Evolutionary conservation across 1,140 invertebrate genomes (phyloP), one percentile per base, ranked within the genome.

Genomic region (Druon quercuslanigerum): DNA sequence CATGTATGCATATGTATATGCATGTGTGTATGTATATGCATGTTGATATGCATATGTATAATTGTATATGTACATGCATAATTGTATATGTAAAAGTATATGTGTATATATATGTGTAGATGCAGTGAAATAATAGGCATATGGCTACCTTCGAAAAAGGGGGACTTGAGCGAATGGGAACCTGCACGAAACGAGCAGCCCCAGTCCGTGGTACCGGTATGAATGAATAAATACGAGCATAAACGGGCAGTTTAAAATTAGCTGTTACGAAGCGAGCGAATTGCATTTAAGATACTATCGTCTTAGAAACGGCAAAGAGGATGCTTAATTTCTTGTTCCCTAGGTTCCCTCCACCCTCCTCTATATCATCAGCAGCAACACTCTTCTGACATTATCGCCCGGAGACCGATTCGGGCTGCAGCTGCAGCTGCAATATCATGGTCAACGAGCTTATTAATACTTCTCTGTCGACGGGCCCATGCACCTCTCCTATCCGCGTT

Each of bases 211-310:
- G 75, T 87, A 79, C 82, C 82, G 83, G 85, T 81, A 83, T 86
- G 82, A 88, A 88, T 87, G 85, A 87, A 88, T 86, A 86, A 86
- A 86, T 77, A 79, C 77, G 60, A 74, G 79, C 77, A 78, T 81
- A 85, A 86, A 85, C 79, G 82, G 80, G 78, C 81, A 82, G 82
- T 80, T 83, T 80, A 75, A 86, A 86, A 88, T 88, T 85, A 87
- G 84, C 82, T 82, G 78, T 81, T 85, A 79, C 79, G 80, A 71
- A 71, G 51, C 79, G 74, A 78, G 79, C 82, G 83, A 84, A 83
- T 83, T 81, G 82, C 81, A 83, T 83, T 86, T 75, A 82, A 85
- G 85, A 86, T 86, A 52, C 72, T 82, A 86, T 87, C 85, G 83
- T 72, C 40, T 81, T 80, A 79, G 74, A 71, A 79, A 81, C 76